A percentile compares a stretch with the other conserved stretches of the same genome.
phyloP scores from a whole-genome alignment of 2,797 vertebrate genomes.

The Rhynchonycteris naso region DNA sequence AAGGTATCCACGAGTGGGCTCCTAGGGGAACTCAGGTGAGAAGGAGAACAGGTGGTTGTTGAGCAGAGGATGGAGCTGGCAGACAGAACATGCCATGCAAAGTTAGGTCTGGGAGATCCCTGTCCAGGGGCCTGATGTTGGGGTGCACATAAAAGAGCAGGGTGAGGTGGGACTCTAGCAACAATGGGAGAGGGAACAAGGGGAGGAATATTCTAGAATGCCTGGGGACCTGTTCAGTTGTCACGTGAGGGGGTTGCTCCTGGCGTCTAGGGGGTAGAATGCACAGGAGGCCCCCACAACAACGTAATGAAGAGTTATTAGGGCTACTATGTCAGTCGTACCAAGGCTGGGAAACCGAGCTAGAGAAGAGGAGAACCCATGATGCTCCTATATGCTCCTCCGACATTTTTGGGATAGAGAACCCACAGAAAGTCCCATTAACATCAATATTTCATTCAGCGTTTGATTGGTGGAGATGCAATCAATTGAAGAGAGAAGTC shows the following conservation, averaged over 20 bases:
- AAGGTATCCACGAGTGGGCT: too few species aligned
- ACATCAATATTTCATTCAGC: background rate
- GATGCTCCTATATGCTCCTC: background rate
- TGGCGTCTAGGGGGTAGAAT: background rate
- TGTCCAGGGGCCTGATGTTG: background rate
- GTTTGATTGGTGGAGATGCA: background rate
- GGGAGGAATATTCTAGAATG: background rate
- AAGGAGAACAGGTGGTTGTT: background rate
- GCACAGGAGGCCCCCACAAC: background rate
- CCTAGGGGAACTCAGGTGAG: background rate
- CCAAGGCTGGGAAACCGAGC: background rate
- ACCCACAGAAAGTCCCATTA: background rate
- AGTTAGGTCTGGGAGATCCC: background rate
- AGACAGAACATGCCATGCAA: background rate
- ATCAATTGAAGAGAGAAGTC: background rate
- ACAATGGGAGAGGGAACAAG: background rate
- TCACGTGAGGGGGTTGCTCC: background rate
- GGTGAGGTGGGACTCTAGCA: background rate
- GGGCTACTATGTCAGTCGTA: background rate
- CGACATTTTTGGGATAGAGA: background rate
- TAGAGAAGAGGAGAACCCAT: background rate
- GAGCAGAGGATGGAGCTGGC: background rate
- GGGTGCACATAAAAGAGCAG: background rate
- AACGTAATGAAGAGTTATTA: background rate
- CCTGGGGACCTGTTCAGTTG: background rate